phyloP scores from a whole-genome alignment of 2,797 vertebrate genomes.

The Anableps anableps region DNA sequence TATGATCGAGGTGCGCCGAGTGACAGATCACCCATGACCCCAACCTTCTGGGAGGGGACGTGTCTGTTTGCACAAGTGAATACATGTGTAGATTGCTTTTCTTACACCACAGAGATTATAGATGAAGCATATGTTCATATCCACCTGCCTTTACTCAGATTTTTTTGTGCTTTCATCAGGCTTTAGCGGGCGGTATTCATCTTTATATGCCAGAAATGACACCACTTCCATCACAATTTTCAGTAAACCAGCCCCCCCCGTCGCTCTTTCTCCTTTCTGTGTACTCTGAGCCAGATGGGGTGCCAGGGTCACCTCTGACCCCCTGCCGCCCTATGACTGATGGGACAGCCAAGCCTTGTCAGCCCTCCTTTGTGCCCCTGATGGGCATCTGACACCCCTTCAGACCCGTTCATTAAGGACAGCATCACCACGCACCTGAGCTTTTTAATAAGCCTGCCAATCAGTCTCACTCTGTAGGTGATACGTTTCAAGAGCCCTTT shows the following conservation, averaged over 20 bases:
- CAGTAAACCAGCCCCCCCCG: slow-evolving; percentile 6
- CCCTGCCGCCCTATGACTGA: slow-evolving; percentile 68
- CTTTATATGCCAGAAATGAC: slow-evolving; percentile 26
- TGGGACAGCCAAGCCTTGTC: slow-evolving; percentile 63
- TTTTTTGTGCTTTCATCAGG: slow-evolving; percentile 1
- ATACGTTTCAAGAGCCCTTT: slow-evolving; percentile 45
- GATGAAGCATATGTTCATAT: slow-evolving; percentile 46
- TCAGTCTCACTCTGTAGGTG: slow-evolving; percentile 56
- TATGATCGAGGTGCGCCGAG: slow-evolving; percentile 56
- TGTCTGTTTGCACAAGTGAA: slow-evolving; percentile 19
- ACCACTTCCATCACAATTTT: background rate
- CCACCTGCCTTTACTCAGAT: slow-evolving; percentile 30
- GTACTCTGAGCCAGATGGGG: slow-evolving; percentile 79
- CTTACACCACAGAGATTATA: slow-evolving; percentile 39
- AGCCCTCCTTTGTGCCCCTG: slow-evolving; percentile 68
- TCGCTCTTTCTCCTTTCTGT: slow-evolving; percentile 20
- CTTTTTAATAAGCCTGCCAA: slow-evolving; percentile 76
- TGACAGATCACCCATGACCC: slow-evolving; percentile 74
- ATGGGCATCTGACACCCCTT: slow-evolving; percentile 74
- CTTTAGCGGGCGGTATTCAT: slow-evolving; percentile 27
- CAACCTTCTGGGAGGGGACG: slow-evolving; percentile 31
- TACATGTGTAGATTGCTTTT: slow-evolving; percentile 30
- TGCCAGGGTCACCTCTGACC: slow-evolving; percentile 82
- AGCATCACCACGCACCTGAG: slow-evolving; percentile 63
- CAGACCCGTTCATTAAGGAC: slow-evolving; percentile 63